Evolutionary conservation across 2,113 vertebrate species (phyloP).

Genomic region (Gorsachius goisagi): DNA sequence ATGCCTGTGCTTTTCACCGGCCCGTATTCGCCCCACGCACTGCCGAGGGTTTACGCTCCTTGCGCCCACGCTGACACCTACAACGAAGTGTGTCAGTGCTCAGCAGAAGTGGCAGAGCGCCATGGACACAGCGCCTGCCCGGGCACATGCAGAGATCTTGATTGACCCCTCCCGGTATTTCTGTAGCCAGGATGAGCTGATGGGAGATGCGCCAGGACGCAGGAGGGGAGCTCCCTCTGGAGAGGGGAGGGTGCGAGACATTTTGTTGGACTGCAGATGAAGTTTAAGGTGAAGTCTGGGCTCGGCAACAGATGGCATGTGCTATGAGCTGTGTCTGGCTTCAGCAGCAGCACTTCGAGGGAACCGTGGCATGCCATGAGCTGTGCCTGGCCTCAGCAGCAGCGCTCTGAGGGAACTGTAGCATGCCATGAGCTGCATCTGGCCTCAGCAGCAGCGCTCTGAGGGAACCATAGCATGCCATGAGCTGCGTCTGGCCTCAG

Average conservation of each 20-base stretch:
- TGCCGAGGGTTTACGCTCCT: neutral
- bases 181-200: neutral
- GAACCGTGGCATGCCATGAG: rapidly evolving
- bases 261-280: rapidly evolving
- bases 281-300: neutral
- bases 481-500: rapidly evolving
- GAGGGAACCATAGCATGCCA: neutral
- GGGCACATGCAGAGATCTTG: rapidly evolving
- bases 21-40: rapidly evolving
- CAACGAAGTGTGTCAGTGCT: rapidly evolving
- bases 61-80: rapidly evolving
- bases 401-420: neutral
- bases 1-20: rapidly evolving
- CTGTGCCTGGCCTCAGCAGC: neutral
- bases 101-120: rapidly evolving
- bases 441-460: neutral
- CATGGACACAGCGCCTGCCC: neutral
- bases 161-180: neutral
- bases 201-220: rapidly evolving
- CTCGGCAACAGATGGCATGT: neutral
- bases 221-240: neutral
- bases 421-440: neutral
- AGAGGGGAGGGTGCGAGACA: rapidly evolving
- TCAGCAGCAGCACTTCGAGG: neutral
- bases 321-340: neutral